Percentiles rank a stretch among this genome's conserved stretches.
Evolutionary conservation across 2,113 vertebrate genomes (phyloP).

Genomic region (Lagenorhynchus albirostris): DNA sequence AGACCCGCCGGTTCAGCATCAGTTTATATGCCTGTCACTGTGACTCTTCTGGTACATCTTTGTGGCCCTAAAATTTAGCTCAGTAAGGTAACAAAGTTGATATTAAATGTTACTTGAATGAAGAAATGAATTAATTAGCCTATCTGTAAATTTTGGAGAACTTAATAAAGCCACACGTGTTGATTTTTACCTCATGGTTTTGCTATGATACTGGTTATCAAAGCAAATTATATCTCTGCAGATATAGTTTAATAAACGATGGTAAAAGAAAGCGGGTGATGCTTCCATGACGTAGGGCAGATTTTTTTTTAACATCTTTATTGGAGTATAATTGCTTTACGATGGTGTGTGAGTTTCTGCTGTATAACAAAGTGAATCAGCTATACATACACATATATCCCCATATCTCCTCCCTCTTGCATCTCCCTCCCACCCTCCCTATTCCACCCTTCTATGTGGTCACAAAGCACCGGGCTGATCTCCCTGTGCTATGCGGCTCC

Average conservation of each 20-base stretch:
- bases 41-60: background rate
- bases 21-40: background rate
- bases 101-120: background rate
- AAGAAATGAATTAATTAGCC: background rate
- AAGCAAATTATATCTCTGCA: background rate
- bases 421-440: no score
- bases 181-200: background rate
- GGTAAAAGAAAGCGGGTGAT: background rate
- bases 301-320: background rate
- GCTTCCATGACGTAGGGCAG: background rate
- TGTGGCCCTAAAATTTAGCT: background rate
- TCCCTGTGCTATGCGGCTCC: no score
- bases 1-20: background rate
- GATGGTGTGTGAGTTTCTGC: no score
- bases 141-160: background rate
- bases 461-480: no score
- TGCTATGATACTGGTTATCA: background rate
- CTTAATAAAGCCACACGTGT: background rate
- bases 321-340: no score
- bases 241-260: background rate
- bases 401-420: no score
- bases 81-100: background rate
- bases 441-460: no score
- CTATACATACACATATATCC: no score
- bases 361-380: no score